Evolutionary conservation across 2,888 invertebrate species (phyloP), one percentile per base, ranked within the genome.

Genomic region (Plebejus melissa): DNA sequence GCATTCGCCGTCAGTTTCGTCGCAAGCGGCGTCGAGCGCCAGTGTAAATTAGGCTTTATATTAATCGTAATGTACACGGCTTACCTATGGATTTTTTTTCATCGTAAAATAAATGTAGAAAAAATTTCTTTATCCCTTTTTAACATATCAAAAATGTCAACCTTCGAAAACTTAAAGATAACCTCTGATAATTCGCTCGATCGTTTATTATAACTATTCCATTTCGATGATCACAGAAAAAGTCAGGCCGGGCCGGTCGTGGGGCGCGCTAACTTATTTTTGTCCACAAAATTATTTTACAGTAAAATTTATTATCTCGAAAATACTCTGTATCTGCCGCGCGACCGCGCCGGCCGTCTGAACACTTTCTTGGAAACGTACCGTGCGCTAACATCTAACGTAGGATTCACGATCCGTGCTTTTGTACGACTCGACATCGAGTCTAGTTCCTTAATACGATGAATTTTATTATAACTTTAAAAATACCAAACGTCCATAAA

Each of bases 281-380:
- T 84, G 83, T 81, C 86, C 87, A 84, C 83, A 82, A 79, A 78
- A 81, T 83, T 84, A 85, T 76, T 79, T 82, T 80, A 78, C 79
- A 81, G 83, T 84, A 86, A 87, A 87, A 84, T 87, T 86, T 80
- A 80, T 82, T 80, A 81, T 83, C 81, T 85, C 87, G 85, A 90
- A 91, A 90, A 89, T 90, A 90, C 86, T 77, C 83, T 80, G 83
- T 83, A 83, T 82, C 76, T 79, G 82, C 79, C 83, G 81, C 85
- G 81, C 85, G 85, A 86, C 84, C 81, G 78, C 77, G n/a, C 74
- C 77, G 76, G 38, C 72, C 1, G 16, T 84, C 82, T 91, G 93
- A 93, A 93, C 92, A 93, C 92, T 92, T 93, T 87, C 90, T 88
- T 90, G 93, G 93, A 93, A 93, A 93, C 93, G 93, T 89, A 90